phyloP scores from a whole-genome alignment of 2,113 vertebrate genomes.

The Polypterus bichir region DNA sequence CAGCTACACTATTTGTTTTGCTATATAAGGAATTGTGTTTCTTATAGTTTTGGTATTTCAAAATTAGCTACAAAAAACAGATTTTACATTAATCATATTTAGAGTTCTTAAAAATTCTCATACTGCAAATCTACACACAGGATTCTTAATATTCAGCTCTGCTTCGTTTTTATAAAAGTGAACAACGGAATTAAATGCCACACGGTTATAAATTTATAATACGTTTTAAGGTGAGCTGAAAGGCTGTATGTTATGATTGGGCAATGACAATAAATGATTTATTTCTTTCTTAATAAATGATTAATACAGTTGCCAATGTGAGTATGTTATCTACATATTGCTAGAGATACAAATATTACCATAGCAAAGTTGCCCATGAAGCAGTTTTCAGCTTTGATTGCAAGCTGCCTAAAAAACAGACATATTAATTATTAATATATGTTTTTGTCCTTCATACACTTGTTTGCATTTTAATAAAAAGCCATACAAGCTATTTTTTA shows the following conservation, averaged over 20 bases:
- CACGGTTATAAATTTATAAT: constrained; percentile 66
- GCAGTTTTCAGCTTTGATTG: constrained; percentile 47
- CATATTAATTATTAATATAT: constrained; percentile 18
- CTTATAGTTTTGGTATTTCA: too few species aligned
- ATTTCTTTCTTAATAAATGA: constrained; percentile 58
- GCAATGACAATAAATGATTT: constrained; percentile 62
- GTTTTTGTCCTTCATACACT: constrained; percentile 19
- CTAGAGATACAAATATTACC: constrained; percentile 50
- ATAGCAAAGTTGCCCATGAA: constrained; percentile 47
- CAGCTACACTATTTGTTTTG: too few species aligned
- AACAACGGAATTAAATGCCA: constrained; percentile 57
- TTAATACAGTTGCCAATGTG: constrained; percentile 53
- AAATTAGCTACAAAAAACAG: too few species aligned
- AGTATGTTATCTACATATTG: constrained; percentile 65
- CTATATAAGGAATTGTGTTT: too few species aligned
- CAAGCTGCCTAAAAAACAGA: neutral
- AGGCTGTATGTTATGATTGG: constrained; percentile 57
- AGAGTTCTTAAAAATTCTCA: too few species aligned
- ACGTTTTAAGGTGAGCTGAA: constrained; percentile 40
- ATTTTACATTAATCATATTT: too few species aligned
- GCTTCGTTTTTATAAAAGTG: constrained; percentile 5
- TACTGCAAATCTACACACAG: too few species aligned
- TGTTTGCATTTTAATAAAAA: constrained; percentile 17
- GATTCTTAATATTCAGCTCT: neutral
- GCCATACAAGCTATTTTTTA: neutral